Conservation (phyloP, 2,888 invertebrate species). For the Lamproptera curius region DNA sequence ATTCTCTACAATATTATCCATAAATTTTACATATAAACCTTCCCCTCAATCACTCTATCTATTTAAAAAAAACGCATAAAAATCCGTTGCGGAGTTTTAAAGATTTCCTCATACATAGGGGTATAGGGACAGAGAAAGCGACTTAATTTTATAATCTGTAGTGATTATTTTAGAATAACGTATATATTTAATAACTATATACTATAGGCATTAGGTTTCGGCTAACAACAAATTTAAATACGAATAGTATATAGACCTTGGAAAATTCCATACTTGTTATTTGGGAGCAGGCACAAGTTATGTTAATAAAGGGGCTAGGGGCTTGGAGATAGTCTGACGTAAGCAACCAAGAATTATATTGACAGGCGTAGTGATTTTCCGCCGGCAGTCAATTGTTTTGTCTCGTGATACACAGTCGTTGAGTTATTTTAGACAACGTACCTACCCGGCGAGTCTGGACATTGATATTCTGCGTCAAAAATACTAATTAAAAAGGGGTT, state of each 20-base stretch:
- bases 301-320: slow-evolving; percentile 15
- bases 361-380: slow-evolving; percentile 40
- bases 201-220: no score
- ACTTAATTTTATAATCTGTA: no score
- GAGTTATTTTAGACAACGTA: slow-evolving; percentile 39
- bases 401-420: slow-evolving; percentile 36
- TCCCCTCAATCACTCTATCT: no score
- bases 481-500: slow-evolving; percentile 23
- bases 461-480: slow-evolving; percentile 15
- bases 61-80: no score
- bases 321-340: slow-evolving; percentile 23
- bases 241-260: slow-evolving; percentile 1
- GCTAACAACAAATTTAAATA: no score
- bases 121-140: no score
- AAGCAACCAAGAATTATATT: slow-evolving; percentile 14
- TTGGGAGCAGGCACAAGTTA: slow-evolving; percentile 4
- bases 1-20: no score
- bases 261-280: slow-evolving; percentile 13
- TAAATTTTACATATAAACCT: no score
- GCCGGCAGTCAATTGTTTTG: slow-evolving; percentile 22
- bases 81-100: no score
- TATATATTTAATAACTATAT: no score
- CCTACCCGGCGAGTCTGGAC: slow-evolving; percentile 30
- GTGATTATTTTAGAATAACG: no score
- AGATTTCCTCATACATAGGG: no score